Evolutionary conservation across 2,113 vertebrate species (phyloP).

Genomic region (Tonatia bakeri): DNA sequence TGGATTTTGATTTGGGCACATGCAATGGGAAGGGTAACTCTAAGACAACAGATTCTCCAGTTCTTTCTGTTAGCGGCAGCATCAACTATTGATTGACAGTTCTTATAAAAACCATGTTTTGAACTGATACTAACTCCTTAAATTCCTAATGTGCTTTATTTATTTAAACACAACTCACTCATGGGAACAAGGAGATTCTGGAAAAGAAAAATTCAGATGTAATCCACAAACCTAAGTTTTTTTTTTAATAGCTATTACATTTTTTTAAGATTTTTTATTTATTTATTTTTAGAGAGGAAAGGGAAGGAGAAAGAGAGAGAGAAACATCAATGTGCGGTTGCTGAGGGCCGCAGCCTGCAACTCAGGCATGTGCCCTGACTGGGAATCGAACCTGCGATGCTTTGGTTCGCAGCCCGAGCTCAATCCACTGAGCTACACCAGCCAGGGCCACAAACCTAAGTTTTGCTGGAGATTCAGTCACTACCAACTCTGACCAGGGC

Average conservation of each 20-base stretch:
- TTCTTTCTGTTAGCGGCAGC: neutral
- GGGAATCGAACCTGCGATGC: too few species aligned
- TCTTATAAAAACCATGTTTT: neutral
- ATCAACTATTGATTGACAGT: neutral
- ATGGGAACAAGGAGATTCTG: neutral
- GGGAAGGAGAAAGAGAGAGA: too few species aligned
- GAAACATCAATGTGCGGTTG: too few species aligned
- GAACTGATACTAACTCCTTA: neutral
- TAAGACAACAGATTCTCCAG: neutral
- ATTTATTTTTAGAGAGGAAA: too few species aligned
- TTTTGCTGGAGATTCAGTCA: neutral
- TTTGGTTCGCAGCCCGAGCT: too few species aligned
- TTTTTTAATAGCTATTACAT: too few species aligned
- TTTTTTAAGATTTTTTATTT: too few species aligned
- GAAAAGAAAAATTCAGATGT: conserved; percentile 1
- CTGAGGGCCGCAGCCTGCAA: too few species aligned
- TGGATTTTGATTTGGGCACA: neutral
- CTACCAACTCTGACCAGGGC: neutral
- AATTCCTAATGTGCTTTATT: neutral
- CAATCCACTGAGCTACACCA: too few species aligned
- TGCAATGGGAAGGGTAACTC: neutral
- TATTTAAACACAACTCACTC: neutral
- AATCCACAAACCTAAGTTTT: too few species aligned
- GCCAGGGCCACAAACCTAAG: neutral
- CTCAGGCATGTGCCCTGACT: too few species aligned